These are phyloP conservation scores for Phalacrocorax carbo DNA, from an alignment of 2,113 vertebrate genomes.

Conservation along the genomic window DNA sequence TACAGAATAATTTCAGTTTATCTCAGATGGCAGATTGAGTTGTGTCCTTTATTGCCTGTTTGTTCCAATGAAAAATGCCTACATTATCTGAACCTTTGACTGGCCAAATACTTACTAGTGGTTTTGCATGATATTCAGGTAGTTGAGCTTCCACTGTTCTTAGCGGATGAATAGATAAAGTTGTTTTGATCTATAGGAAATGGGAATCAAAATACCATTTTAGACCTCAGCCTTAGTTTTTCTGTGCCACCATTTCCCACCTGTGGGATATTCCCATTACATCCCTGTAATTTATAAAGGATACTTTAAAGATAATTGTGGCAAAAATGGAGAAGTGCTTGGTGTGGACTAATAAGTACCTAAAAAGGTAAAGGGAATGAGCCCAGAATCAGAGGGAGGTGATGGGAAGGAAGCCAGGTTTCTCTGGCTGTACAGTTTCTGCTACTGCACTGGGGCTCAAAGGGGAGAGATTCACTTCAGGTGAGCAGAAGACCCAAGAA, in stretches of 20 bases:
- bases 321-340: neutral
- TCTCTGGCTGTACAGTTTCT: neutral
- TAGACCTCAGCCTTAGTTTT: neutral
- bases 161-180: constrained; percentile 60
- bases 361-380: neutral
- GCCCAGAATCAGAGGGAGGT: neutral
- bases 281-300: neutral
- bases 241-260: neutral
- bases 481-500: neutral
- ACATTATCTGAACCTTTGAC: neutral
- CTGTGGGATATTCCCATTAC: neutral
- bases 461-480: neutral
- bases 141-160: neutral
- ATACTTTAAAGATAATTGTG: neutral
- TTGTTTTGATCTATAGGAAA: constrained; percentile 11
- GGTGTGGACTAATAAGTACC: neutral
- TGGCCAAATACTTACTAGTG: neutral
- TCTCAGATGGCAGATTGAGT: neutral
- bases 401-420: neutral
- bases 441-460: neutral
- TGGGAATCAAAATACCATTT: neutral
- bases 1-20: neutral
- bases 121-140: neutral
- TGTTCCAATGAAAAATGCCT: constrained; percentile 1
- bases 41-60: neutral